phyloP scores from a whole-genome alignment of 2,888 invertebrate genomes.

The Nomada ruficornis region DNA sequence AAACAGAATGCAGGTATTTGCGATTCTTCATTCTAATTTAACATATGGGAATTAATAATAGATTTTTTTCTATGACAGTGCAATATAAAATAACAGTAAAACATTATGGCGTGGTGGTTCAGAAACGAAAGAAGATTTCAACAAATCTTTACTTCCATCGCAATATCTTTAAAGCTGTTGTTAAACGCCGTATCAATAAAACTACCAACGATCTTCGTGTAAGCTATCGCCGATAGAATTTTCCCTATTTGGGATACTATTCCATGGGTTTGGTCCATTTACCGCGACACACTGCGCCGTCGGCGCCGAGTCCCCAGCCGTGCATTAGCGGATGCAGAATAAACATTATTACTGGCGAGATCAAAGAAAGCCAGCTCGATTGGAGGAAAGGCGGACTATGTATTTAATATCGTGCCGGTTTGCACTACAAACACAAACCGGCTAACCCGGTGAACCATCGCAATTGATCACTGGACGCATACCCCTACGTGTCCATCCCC shows the following conservation, averaged over 20 bases:
- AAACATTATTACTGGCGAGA: constrained; percentile 73
- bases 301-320: constrained; percentile 1
- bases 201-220: too few relatives aligned
- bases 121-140: too few relatives aligned
- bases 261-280: constrained; percentile 19
- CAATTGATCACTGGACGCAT: not conserved
- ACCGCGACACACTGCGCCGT: constrained; percentile 4
- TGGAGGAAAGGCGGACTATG: constrained; percentile 70
- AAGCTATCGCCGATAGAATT: not conserved
- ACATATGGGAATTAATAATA: too few relatives aligned
- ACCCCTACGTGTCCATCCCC: constrained; percentile 34
- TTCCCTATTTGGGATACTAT: constrained; percentile 28
- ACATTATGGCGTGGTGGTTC: too few relatives aligned
- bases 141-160: too few relatives aligned
- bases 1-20: too few relatives aligned
- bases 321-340: constrained; percentile 70
- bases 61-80: too few relatives aligned
- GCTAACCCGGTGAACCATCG: constrained; percentile 1
- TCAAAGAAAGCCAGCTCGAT: constrained; percentile 68
- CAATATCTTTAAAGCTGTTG: too few relatives aligned
- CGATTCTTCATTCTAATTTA: too few relatives aligned
- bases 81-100: too few relatives aligned
- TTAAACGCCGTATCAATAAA: constrained; percentile 7
- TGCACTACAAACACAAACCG: constrained; percentile 71
- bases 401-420: constrained; percentile 75